Conservation (phyloP, 30 jellyfish, hydroid and myxozoan species). For the Phacellophora camtschatica region DNA sequence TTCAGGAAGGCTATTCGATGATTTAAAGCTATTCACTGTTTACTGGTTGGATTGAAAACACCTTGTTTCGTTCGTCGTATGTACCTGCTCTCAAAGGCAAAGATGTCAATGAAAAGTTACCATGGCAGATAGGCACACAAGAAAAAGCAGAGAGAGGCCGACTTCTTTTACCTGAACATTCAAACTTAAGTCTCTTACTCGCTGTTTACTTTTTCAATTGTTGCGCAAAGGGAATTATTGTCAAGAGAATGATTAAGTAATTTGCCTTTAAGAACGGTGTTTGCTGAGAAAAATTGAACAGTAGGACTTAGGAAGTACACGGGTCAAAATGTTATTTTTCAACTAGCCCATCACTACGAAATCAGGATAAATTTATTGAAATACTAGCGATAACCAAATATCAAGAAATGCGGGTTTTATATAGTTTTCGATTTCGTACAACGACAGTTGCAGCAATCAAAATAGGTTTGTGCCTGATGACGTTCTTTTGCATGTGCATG, state of each 20-base stretch:
- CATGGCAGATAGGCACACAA: not conserved
- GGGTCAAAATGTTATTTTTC: no score
- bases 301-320: no score
- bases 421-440: not conserved
- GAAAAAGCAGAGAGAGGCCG: constrained; percentile 39
- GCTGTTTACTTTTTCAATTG: constrained; percentile 53
- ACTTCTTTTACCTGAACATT: constrained; percentile 6
- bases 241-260: constrained; percentile 57
- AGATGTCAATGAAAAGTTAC: no score
- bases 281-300: no score
- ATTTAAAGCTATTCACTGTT: not conserved
- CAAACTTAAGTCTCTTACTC: constrained; percentile 17
- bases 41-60: constrained; percentile 34
- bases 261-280: constrained; percentile 48
- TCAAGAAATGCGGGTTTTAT: not conserved
- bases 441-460: not conserved
- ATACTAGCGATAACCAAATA: not conserved
- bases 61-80: no score
- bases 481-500: constrained; percentile 2
- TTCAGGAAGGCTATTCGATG: no score
- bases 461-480: not conserved
- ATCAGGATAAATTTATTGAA: no score
- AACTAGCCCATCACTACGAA: no score
- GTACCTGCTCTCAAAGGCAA: constrained; percentile 59
- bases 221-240: constrained; percentile 53